Percentiles rank a stretch among this genome's conserved stretches.
These are phyloP conservation scores for Hylaeus anthracinus DNA, from an alignment of 1,140 invertebrate species.

Conservation along the genomic window DNA sequence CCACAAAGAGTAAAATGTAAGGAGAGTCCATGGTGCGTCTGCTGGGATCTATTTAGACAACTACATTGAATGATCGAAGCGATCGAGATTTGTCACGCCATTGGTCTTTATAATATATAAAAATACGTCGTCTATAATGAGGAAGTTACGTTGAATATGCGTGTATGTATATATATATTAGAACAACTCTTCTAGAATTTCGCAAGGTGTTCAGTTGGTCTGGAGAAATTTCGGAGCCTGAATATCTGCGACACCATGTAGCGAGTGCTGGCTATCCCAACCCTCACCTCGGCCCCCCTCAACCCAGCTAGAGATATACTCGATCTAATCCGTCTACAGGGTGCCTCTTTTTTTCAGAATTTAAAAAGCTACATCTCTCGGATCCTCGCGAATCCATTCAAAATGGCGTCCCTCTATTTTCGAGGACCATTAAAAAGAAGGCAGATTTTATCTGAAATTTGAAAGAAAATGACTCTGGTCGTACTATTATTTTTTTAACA, in stretches of 20 bases:
- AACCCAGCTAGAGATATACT: conserved; percentile 75
- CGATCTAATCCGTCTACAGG: conserved; percentile 57
- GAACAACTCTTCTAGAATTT: conserved; percentile 30
- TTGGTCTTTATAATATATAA: conserved; percentile 42
- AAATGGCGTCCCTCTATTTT: too few relatives aligned
- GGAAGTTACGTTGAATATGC: conserved; percentile 40
- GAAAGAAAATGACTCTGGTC: not conserved
- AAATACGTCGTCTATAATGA: conserved; percentile 50
- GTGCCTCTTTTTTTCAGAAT: conserved; percentile 4
- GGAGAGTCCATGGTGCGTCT: not conserved
- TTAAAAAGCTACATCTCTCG: too few relatives aligned
- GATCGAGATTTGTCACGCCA: not conserved
- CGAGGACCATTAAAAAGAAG: too few relatives aligned
- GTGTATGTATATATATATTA: conserved; percentile 38
- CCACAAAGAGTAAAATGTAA: not conserved
- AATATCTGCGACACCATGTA: conserved; percentile 73
- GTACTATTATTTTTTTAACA: not conserved
- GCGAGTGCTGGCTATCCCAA: conserved; percentile 77
- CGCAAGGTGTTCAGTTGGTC: conserved; percentile 42
- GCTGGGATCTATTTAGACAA: conserved; percentile 8
- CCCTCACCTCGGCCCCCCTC: conserved; percentile 77
- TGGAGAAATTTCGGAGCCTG: conserved; percentile 64
- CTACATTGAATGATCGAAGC: conserved; percentile 5
- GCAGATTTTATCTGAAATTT: not conserved
- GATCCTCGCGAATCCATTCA: not conserved